These are phyloP conservation scores for Onychomys leucogaster DNA, from an alignment of 2,797 vertebrate species.

Conservation along the genomic window DNA sequence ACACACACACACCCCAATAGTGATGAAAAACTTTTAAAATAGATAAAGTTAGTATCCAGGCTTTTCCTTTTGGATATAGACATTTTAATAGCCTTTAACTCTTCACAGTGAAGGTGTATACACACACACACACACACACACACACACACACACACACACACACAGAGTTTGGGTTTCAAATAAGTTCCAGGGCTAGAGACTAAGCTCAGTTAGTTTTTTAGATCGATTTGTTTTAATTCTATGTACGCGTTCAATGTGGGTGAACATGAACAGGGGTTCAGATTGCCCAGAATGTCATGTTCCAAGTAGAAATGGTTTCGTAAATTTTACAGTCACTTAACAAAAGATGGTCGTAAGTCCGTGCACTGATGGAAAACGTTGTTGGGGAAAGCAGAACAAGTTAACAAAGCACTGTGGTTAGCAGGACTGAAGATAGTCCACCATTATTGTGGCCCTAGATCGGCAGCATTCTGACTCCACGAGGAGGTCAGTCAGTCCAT, in stretches of 20 bases:
- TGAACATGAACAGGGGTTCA: not conserved
- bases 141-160: not conserved
- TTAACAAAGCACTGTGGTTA: not conserved
- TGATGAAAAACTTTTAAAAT: not conserved
- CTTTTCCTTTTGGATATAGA: not conserved
- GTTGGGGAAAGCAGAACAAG: too few species aligned
- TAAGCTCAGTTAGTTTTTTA: not conserved
- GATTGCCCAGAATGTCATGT: too few species aligned
- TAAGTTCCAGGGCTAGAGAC: not conserved
- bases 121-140: not conserved
- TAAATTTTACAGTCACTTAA: not conserved
- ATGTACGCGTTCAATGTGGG: not conserved
- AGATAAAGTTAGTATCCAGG: not conserved
- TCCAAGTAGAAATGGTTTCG: not conserved
- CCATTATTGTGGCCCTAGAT: not conserved
- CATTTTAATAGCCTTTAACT: not conserved
- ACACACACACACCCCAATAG: not conserved
- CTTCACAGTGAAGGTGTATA: too few species aligned
- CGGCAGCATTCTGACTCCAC: not conserved
- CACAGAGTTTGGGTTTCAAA: too few species aligned
- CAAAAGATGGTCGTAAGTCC: not conserved
- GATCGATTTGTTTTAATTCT: too few species aligned
- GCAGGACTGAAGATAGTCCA: not conserved
- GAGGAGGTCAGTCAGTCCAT: not conserved
- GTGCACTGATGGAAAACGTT: not conserved